Conservation (phyloP, 2,797 vertebrate species). For the Acrossocheilus fasciatus region DNA sequence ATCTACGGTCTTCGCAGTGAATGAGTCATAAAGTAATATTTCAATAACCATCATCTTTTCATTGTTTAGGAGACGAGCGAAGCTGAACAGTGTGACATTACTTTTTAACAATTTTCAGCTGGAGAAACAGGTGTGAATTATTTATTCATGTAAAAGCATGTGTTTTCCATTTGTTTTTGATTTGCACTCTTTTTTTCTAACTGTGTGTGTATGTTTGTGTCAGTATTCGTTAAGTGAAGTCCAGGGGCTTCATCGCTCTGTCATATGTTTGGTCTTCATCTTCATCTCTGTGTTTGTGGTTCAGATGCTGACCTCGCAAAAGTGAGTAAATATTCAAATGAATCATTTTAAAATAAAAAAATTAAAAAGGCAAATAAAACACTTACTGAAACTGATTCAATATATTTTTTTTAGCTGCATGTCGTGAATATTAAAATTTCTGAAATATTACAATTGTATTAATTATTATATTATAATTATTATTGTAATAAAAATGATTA, state of each 20-base stretch:
- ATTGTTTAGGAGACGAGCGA: conserved; percentile 75
- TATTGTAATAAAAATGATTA: background rate
- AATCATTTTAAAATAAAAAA: background rate
- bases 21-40: background rate
- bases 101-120: conserved; percentile 83
- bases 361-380: background rate
- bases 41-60: background rate
- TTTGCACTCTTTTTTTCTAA: background rate
- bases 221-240: conserved; percentile 77
- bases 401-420: background rate
- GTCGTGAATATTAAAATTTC: background rate
- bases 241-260: conserved; percentile 80
- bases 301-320: conserved; percentile 87
- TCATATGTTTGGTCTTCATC: conserved; percentile 80
- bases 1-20: background rate
- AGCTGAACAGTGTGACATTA: conserved; percentile 86
- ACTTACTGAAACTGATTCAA: background rate
- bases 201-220: conserved; percentile 23
- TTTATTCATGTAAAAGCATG: background rate
- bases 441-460: background rate
- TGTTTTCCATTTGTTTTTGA: background rate
- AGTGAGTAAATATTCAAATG: conserved; percentile 71
- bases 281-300: conserved; percentile 83
- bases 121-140: conserved; percentile 83
- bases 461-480: background rate